Percentiles rank a stretch among this genome's conserved stretches.
Conservation (phyloP, 1,140 invertebrate species). For the Tetraneura akinire region DNA sequence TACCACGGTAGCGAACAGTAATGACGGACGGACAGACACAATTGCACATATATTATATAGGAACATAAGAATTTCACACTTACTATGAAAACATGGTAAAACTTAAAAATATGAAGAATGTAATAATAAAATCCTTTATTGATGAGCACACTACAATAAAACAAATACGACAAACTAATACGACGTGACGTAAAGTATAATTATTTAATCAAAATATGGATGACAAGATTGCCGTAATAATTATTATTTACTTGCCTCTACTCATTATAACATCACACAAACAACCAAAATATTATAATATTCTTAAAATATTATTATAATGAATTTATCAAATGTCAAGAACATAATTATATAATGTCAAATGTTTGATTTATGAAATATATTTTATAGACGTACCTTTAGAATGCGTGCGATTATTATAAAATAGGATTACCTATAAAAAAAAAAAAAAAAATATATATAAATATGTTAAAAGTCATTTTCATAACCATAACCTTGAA, state of each 20-base stretch:
- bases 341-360: not conserved
- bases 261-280: not conserved
- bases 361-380: no score
- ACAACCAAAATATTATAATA: not conserved
- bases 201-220: not conserved
- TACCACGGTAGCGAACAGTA: no score
- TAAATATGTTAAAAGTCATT: conserved; percentile 23
- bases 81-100: no score
- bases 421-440: not conserved
- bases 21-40: no score
- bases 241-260: not conserved
- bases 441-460: not conserved
- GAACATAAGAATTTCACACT: no score
- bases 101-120: no score
- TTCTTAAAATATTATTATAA: not conserved
- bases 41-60: no score
- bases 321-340: not conserved
- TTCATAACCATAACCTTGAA: conserved; percentile 24
- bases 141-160: no score
- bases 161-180: not conserved
- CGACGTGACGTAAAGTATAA: not conserved
- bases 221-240: no score
- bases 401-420: not conserved
- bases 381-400: no score
- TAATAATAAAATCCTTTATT: no score